A percentile compares a stretch with the other conserved stretches of the same genome.
These are phyloP conservation scores for Tachystola acroxantha DNA, from an alignment of 2,888 invertebrate species.

Conservation along the genomic window DNA sequence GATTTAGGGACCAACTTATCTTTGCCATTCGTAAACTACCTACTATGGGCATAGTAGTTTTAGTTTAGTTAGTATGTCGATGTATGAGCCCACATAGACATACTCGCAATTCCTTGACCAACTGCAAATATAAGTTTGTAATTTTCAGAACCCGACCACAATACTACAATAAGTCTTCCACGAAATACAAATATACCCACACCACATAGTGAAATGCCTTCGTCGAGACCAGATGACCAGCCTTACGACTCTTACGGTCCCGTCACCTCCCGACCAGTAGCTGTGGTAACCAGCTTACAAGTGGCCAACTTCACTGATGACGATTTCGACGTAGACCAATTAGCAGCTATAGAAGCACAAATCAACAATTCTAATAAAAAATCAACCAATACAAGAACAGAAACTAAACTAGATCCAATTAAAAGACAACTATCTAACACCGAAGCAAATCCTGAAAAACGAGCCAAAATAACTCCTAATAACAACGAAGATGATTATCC, in stretches of 20 bases:
- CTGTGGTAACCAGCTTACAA: constrained; percentile 38
- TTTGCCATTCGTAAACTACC: too few relatives aligned
- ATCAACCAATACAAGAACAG: constrained; percentile 31
- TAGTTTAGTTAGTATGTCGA: too few relatives aligned
- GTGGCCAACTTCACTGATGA: constrained; percentile 45
- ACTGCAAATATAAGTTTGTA: too few relatives aligned
- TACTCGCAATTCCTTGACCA: too few relatives aligned
- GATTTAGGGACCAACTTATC: too few relatives aligned
- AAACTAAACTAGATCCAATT: constrained; percentile 18
- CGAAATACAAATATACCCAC: constrained; percentile 39
- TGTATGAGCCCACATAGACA: too few relatives aligned
- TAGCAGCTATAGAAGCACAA: constrained; percentile 55
- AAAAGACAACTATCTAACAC: too few relatives aligned
- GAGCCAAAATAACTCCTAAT: constrained; percentile 32
- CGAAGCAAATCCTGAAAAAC: constrained; percentile 44
- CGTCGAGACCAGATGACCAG: constrained; percentile 5
- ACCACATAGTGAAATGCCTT: constrained; percentile 38
- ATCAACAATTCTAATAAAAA: constrained; percentile 13
- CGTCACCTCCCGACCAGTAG: constrained; percentile 25
- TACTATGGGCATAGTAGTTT: too few relatives aligned
- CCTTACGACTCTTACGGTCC: constrained; percentile 9
- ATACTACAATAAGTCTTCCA: constrained; percentile 31
- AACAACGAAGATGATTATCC: constrained; percentile 44
- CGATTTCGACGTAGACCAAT: constrained; percentile 52
- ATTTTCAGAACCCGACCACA: constrained; percentile 36